phyloP scores from a whole-genome alignment of 1,140 invertebrate species.

The Amyelois transitella region DNA sequence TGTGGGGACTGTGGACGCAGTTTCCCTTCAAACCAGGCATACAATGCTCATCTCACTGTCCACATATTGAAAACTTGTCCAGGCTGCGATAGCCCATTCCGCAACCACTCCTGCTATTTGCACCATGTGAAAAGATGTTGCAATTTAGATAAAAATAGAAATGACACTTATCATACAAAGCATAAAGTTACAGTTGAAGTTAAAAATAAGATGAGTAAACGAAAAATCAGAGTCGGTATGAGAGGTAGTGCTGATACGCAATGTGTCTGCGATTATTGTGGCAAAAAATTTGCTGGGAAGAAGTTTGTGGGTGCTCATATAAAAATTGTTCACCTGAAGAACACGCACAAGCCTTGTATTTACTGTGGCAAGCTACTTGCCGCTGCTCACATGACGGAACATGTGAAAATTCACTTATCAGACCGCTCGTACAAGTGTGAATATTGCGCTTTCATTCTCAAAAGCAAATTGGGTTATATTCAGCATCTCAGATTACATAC shows the following conservation, averaged over 20 bases:
- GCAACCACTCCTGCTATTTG: constrained; percentile 46
- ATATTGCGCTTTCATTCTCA: constrained; percentile 40
- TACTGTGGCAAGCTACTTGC: constrained; percentile 54
- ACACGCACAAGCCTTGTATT: constrained; percentile 46
- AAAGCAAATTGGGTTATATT: constrained; percentile 39
- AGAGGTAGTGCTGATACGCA: constrained; percentile 34
- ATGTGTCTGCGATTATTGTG: constrained; percentile 55
- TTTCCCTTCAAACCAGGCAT: constrained; percentile 34
- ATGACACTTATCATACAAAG: constrained; percentile 24
- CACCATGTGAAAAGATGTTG: constrained; percentile 47
- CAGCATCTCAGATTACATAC: constrained; percentile 53
- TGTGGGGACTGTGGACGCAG: constrained; percentile 49
- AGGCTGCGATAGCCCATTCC: constrained; percentile 42
- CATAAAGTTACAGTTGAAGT: constrained; percentile 31
- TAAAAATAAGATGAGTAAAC: constrained; percentile 25
- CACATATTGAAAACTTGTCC: constrained; percentile 43
- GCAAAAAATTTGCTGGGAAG: constrained; percentile 45
- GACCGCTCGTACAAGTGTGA: constrained; percentile 33
- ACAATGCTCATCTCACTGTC: constrained; percentile 35
- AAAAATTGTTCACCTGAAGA: constrained; percentile 54
- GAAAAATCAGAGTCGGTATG: constrained; percentile 38
- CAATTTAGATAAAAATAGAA: constrained; percentile 29
- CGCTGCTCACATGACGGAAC: constrained; percentile 48
- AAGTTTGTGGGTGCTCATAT: constrained; percentile 50
- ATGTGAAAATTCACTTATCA: constrained; percentile 42